phyloP scores from a whole-genome alignment of 2,888 invertebrate genomes.

The Acanthosoma haemorrhoidale region DNA sequence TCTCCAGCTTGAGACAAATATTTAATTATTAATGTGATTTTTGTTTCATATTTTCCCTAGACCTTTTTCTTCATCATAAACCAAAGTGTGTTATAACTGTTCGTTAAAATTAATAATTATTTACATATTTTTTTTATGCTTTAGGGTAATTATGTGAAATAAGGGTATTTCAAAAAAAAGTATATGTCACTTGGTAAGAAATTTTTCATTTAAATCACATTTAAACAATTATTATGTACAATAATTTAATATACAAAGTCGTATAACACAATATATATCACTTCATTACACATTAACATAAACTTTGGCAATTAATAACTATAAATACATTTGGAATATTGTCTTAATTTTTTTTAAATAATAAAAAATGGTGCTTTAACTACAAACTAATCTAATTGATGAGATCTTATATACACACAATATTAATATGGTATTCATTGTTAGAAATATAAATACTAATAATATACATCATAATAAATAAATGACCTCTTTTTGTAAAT shows the following conservation, averaged over 20 bases:
- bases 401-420: constrained; percentile 24
- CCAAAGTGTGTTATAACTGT: too few species aligned
- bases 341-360: constrained; percentile 6
- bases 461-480: neutral
- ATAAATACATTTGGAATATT: constrained; percentile 17
- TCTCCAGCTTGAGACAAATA: too few species aligned
- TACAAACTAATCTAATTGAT: constrained; percentile 14
- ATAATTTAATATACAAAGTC: constrained; percentile 10
- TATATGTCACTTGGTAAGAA: neutral
- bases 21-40: too few species aligned
- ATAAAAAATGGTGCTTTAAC: constrained; percentile 22
- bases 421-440: constrained; percentile 15
- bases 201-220: constrained; percentile 18
- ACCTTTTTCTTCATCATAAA: too few species aligned
- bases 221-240: constrained; percentile 14
- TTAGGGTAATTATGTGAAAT: neutral
- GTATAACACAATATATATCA: constrained; percentile 16
- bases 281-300: constrained; percentile 11
- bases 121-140: neutral
- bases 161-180: neutral
- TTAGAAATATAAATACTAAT: neutral
- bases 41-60: too few species aligned
- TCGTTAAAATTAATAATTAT: too few species aligned
- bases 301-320: constrained; percentile 29
- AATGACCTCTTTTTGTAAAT: neutral